phyloP scores from a whole-genome alignment of 2,113 vertebrate genomes.

The Nematolebias whitei region DNA sequence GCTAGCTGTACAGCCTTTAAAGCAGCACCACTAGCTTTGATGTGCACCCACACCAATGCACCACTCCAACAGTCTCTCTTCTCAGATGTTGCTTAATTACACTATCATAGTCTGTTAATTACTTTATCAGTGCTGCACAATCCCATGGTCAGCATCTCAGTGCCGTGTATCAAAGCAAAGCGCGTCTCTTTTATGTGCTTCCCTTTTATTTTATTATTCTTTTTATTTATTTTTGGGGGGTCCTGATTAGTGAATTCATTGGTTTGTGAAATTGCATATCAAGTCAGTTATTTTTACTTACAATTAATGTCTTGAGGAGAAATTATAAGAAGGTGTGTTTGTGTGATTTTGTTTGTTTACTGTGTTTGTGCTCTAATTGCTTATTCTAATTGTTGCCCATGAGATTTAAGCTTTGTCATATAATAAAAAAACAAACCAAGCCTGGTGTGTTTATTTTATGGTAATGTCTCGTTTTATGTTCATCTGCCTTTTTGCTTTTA shows the following conservation, averaged over 20 bases:
- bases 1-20: constrained; percentile 58
- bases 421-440: constrained; percentile 12
- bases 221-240: too few relatives aligned
- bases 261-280: constrained; percentile 30
- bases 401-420: constrained; percentile 27
- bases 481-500: too few relatives aligned
- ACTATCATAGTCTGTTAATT: constrained; percentile 77
- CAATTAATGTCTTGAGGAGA: constrained; percentile 19
- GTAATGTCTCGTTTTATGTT: neutral
- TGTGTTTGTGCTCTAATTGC: neutral
- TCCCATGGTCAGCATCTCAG: constrained; percentile 74
- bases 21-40: constrained; percentile 68
- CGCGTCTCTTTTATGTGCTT: constrained; percentile 60
- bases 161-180: constrained; percentile 62
- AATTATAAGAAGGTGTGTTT: constrained; percentile 42
- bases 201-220: constrained; percentile 11
- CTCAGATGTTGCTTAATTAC: constrained; percentile 79
- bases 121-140: constrained; percentile 72
- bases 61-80: constrained; percentile 72
- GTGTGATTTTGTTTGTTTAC: constrained; percentile 39
- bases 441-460: constrained; percentile 1
- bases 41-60: constrained; percentile 55
- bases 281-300: constrained; percentile 46
- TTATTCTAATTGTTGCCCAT: constrained; percentile 44
- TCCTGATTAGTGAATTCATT: constrained; percentile 53